Evolutionary conservation across 2,888 invertebrate genomes (phyloP).

Genomic region (Xiphydria camelus): DNA sequence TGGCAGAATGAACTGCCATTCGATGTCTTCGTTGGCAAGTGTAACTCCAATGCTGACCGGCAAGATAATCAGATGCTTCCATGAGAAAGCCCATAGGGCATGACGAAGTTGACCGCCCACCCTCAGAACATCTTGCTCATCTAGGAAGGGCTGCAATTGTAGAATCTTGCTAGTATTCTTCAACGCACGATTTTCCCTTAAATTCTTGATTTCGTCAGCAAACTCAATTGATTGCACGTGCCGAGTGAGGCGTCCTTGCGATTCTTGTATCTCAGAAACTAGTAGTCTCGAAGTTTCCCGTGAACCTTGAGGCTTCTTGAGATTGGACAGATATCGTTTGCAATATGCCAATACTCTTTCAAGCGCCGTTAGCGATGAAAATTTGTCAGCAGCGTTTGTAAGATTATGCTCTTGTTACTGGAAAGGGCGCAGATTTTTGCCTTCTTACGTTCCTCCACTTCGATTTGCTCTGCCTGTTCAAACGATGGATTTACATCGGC

Average conservation of each 20-base stretch:
- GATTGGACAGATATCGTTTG: slow-evolving; percentile 11
- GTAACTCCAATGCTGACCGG: neutral
- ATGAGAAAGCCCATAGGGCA: slow-evolving; percentile 1
- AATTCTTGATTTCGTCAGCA: slow-evolving; percentile 9
- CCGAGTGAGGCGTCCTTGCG: neutral
- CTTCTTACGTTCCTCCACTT: neutral
- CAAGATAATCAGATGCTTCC: slow-evolving; percentile 13
- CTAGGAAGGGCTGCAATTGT: slow-evolving; percentile 10
- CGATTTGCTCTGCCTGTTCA: no score
- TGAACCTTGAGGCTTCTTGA: neutral
- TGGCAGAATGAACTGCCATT: slow-evolving; percentile 38
- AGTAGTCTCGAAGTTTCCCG: neutral
- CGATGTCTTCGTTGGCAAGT: slow-evolving; percentile 14
- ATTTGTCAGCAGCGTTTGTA: no score
- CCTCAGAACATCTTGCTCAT: slow-evolving; percentile 12
- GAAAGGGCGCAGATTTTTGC: neutral
- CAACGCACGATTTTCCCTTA: neutral
- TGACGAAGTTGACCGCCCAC: slow-evolving; percentile 21
- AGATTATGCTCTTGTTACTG: no score
- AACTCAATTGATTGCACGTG: slow-evolving; percentile 1
- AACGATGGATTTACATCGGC: no score
- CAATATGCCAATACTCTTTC: slow-evolving; percentile 12
- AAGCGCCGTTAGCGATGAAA: no score
- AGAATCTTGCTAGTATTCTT: slow-evolving; percentile 7
- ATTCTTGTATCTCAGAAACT: neutral